A percentile compares a stretch with the other conserved stretches of the same genome.
These are phyloP conservation scores for Leptobrachium leishanense DNA, from an alignment of 2,113 vertebrate genomes.

Conservation along the genomic window DNA sequence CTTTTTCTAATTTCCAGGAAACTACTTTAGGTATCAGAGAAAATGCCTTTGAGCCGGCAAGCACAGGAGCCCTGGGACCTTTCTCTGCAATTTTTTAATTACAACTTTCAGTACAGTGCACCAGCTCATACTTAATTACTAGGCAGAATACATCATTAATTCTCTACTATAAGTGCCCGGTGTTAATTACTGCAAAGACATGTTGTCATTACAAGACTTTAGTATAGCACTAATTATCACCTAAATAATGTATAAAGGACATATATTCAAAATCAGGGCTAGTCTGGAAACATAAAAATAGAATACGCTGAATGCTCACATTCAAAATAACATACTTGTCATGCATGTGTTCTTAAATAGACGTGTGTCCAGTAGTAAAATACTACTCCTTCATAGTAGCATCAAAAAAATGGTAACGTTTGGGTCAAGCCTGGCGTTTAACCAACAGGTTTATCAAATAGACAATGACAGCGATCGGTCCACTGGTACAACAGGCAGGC, in stretches of 20 bases:
- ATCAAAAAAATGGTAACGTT: too few species aligned
- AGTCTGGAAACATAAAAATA: not conserved
- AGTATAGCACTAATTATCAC: not conserved
- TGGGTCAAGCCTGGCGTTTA: too few species aligned
- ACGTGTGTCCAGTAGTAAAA: too few species aligned
- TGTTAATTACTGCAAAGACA: slow-evolving; percentile 31
- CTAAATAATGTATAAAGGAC: not conserved
- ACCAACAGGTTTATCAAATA: too few species aligned
- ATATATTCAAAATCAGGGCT: not conserved
- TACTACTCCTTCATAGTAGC: too few species aligned
- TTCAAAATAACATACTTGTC: too few species aligned
- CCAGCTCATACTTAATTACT: slow-evolving; percentile 22
- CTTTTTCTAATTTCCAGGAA: slow-evolving; percentile 13
- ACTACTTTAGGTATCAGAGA: slow-evolving; percentile 2
- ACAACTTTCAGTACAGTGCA: slow-evolving; percentile 15
- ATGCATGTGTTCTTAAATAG: too few species aligned
- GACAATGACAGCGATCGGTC: too few species aligned
- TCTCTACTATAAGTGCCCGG: slow-evolving; percentile 24
- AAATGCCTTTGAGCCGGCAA: not conserved
- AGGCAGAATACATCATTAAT: slow-evolving; percentile 28
- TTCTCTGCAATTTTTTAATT: slow-evolving; percentile 32
- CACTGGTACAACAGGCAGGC: too few species aligned
- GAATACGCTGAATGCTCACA: too few species aligned
- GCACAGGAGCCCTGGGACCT: slow-evolving; percentile 14
- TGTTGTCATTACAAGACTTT: slow-evolving; percentile 29